Evolutionary conservation across 2,113 vertebrate species (phyloP).

Genomic region (Eclectus roratus): DNA sequence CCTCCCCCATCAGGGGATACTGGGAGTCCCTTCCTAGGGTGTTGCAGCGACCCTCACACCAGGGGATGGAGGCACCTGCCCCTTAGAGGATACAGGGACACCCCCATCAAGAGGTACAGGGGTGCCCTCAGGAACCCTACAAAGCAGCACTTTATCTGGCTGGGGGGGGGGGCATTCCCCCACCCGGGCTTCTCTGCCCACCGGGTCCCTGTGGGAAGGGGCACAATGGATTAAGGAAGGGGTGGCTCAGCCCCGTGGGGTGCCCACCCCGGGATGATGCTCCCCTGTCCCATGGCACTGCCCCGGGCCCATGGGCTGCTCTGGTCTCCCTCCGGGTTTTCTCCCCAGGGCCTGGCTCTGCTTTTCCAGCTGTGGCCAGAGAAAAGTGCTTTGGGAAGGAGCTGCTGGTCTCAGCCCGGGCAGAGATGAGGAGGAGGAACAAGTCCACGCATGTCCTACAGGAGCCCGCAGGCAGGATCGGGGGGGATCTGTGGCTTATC

Average conservation of each 20-base stretch:
- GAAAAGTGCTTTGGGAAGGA: background rate
- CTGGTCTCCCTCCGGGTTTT: accelerated
- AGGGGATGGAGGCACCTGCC: background rate
- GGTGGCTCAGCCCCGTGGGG: background rate
- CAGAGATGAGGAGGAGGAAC: background rate
- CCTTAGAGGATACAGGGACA: background rate
- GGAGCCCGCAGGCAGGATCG: background rate
- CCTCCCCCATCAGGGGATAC: background rate
- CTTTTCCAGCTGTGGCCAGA: background rate
- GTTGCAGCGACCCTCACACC: background rate
- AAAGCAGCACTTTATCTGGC: accelerated
- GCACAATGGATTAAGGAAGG: background rate
- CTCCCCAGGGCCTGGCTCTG: accelerated
- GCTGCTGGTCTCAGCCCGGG: background rate
- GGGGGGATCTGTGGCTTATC: background rate
- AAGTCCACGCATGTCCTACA: constrained; percentile 13
- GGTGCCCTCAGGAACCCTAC: background rate
- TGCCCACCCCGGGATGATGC: background rate
- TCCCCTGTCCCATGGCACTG: background rate
- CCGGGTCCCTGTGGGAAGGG: accelerated
- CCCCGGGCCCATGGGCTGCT: accelerated
- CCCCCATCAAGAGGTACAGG: accelerated
- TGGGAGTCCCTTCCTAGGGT: background rate
- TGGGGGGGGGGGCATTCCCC: too few species aligned
- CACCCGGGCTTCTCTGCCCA: background rate